These are phyloP conservation scores for Henicopernis longicauda DNA, from an alignment of 2,113 vertebrate genomes.

Conservation along the genomic window DNA sequence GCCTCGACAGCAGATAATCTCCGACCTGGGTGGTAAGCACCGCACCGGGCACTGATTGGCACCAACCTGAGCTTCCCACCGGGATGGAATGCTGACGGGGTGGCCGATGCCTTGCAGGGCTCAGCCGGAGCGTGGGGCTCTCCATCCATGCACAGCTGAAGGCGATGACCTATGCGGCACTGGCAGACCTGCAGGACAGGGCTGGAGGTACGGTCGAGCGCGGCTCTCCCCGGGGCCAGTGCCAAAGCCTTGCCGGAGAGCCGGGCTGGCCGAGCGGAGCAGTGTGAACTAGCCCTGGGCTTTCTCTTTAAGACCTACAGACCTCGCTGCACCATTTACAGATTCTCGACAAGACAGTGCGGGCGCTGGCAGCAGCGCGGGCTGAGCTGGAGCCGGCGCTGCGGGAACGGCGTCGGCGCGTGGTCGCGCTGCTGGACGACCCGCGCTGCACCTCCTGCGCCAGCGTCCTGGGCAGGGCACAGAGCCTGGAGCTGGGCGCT, in stretches of 20 bases:
- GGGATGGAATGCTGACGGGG: background rate
- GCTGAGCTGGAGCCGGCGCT: slow-evolving; percentile 20
- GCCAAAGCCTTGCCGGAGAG: background rate
- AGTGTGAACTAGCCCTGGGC: background rate
- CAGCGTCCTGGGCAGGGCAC: background rate
- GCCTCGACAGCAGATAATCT: slow-evolving; percentile 52
- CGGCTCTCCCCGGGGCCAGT: background rate
- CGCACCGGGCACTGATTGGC: rapidly evolving
- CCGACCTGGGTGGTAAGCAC: slow-evolving; percentile 52
- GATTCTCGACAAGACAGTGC: background rate
- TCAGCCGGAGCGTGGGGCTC: slow-evolving; percentile 54
- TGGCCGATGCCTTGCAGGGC: background rate
- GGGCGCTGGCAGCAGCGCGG: slow-evolving; percentile 6
- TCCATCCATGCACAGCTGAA: slow-evolving; percentile 48
- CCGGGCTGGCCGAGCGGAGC: background rate
- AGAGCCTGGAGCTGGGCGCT: background rate
- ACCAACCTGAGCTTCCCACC: rapidly evolving
- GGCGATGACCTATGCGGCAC: slow-evolving; percentile 4
- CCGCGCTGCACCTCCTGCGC: slow-evolving; percentile 49
- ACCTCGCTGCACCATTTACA: slow-evolving; percentile 54
- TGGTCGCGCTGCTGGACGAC: slow-evolving; percentile 22
- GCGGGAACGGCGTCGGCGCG: background rate
- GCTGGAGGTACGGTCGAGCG: background rate
- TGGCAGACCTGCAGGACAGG: slow-evolving; percentile 44
- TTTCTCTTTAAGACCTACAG: slow-evolving; percentile 66